phyloP scores from a whole-genome alignment of 2,797 vertebrate genomes.

The Hirundo rustica region DNA sequence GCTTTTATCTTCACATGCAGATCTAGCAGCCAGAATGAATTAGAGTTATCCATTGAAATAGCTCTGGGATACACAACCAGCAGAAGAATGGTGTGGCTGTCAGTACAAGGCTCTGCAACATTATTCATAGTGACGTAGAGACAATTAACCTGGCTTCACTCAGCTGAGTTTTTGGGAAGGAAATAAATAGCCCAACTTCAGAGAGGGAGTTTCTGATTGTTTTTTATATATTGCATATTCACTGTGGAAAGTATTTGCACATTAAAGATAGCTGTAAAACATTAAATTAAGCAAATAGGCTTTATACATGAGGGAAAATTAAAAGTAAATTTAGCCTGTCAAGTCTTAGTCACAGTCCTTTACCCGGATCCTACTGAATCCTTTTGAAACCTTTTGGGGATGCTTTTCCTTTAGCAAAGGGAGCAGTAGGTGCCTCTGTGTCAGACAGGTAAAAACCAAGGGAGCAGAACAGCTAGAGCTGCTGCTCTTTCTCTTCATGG shows the following conservation, averaged over 20 bases:
- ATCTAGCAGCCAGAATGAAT: slow-evolving; percentile 62
- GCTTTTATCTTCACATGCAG: slow-evolving; percentile 52
- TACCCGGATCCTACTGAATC: background rate
- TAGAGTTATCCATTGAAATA: slow-evolving; percentile 41
- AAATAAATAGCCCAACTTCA: slow-evolving; percentile 33
- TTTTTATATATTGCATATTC: slow-evolving; percentile 11
- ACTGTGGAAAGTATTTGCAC: slow-evolving; percentile 34
- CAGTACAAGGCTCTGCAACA: slow-evolving; percentile 31
- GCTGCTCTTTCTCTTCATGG: background rate
- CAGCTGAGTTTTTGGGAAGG: slow-evolving; percentile 34
- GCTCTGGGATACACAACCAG: slow-evolving; percentile 28
- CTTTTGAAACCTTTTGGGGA: background rate
- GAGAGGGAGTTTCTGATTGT: slow-evolving; percentile 11
- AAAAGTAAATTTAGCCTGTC: slow-evolving; percentile 16
- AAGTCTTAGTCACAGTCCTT: background rate
- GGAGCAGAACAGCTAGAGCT: background rate
- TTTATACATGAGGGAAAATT: background rate
- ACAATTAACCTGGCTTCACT: slow-evolving; percentile 58
- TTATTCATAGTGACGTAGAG: slow-evolving; percentile 49
- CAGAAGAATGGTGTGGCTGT: slow-evolving; percentile 47
- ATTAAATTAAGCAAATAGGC: slow-evolving; percentile 40
- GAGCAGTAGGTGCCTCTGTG: background rate
- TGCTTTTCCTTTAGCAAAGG: background rate
- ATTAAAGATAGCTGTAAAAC: slow-evolving; percentile 43
- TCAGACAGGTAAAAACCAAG: background rate